Percentiles rank a stretch among this genome's conserved stretches.
Evolutionary conservation across 2,797 vertebrate genomes (phyloP).

Genomic region (Pseudochirops corinnae): DNA sequence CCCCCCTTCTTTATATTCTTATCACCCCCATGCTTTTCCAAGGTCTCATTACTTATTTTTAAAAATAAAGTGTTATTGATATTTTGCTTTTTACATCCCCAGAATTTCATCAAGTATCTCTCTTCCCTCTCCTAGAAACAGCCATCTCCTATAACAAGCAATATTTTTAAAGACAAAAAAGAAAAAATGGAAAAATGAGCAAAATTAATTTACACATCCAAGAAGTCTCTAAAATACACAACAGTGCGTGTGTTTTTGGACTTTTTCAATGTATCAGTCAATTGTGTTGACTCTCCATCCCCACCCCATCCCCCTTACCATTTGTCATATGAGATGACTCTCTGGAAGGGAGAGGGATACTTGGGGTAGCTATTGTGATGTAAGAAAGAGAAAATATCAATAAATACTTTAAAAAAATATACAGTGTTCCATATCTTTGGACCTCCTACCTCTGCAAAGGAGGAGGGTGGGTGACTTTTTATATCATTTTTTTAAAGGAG

Average conservation of each 20-base stretch:
- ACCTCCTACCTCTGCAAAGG: neutral
- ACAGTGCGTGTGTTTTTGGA: neutral
- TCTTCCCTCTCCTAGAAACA: neutral
- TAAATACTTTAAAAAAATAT: neutral
- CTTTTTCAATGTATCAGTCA: neutral
- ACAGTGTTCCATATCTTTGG: neutral
- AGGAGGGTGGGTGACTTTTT: neutral
- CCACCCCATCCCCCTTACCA: accelerated
- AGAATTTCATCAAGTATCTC: neutral
- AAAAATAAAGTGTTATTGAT: neutral
- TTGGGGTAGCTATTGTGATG: neutral
- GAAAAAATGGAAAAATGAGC: neutral
- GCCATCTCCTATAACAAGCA: neutral
- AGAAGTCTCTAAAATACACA: neutral
- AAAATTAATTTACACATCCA: neutral
- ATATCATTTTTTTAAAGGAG: neutral
- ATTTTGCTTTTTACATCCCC: neutral
- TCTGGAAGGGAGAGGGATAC: neutral
- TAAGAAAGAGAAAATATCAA: neutral
- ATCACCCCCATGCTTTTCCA: neutral
- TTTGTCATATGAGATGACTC: neutral
- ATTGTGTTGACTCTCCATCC: neutral
- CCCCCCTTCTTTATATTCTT: neutral
- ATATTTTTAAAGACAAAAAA: neutral
- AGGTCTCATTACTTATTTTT: neutral